Base-by-base conservation (phyloP, 2,113 vertebrate species). In the Calidris pygmaea region DNA sequence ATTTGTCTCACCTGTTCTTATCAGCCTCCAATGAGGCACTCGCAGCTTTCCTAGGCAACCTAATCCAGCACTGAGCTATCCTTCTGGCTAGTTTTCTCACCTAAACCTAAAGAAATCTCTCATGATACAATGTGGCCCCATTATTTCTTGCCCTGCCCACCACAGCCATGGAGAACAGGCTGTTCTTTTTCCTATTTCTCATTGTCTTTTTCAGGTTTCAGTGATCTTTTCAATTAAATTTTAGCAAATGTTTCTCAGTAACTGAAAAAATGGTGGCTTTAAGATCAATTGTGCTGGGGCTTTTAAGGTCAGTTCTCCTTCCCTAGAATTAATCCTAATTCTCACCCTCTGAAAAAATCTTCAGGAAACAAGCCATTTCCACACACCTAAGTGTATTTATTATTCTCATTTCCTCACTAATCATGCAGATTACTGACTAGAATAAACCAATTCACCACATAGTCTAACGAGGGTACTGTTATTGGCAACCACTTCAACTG, bases 311-410 rank as follows among this genome's bases (percentile, higher is more conserved):
- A 90, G 26, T 73, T 90, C 37, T 71, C 37, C 73, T 94, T 41
- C 72, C 75, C 71, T 68, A 87, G 43, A 90, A 97, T 92, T 91
- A 94, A 83, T 89, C 17, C 41, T 83, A 56, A 85, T 90, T 95
- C 82, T 86, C 29, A 79, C 23, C 16, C 19, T 52, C n/a, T 80
- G 62, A 90, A 94, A 82, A 96, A 53, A 55, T 83, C 45, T 73
- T 71, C 45, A 85, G 71, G 62, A 96, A 94, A 58, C 73, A 91
- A 85, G n/a, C 18, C 13, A 82, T 94, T 96, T 94, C 45, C 74
- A 93, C 93, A 95, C 47, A 82, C 77, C 96, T 97, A 66, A 90
- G 67, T 48, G 26, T 72, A 94, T 89, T 96, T 93, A 89, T 96
- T 93, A 41, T 78, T 85, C 84, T 68, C 58, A 89, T 93, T 96